Evolutionary conservation across 1,140 invertebrate species (phyloP).

Genomic region (Drosophila simulans): DNA sequence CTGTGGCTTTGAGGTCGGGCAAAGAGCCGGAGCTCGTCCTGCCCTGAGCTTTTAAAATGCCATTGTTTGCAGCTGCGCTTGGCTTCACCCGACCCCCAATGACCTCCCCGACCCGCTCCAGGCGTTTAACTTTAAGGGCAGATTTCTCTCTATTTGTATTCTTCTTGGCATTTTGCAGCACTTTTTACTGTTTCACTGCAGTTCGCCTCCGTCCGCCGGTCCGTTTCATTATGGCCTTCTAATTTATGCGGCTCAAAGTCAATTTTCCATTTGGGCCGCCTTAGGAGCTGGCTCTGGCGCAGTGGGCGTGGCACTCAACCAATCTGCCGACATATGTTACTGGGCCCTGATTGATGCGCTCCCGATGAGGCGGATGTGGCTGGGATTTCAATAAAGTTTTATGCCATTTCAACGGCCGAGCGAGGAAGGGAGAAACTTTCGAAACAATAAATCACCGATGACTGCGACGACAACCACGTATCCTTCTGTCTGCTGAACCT

Average conservation of each 20-base stretch:
- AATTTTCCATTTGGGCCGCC: conserved; percentile 38
- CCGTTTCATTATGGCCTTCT: conserved; percentile 27
- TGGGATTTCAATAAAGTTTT: conserved; percentile 70
- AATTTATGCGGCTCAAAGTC: conserved; percentile 48
- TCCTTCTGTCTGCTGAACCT: conserved; percentile 44
- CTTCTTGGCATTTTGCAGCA: not conserved
- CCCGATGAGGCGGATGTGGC: conserved; percentile 44
- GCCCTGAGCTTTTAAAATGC: conserved; percentile 74
- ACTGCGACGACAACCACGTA: conserved; percentile 57
- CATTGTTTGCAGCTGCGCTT: conserved; percentile 79
- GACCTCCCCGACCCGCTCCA: conserved; percentile 44
- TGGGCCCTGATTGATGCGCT: conserved; percentile 38
- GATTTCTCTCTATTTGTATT: conserved; percentile 11
- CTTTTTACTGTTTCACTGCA: conserved; percentile 25
- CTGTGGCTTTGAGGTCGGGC: conserved; percentile 30
- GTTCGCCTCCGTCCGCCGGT: conserved; percentile 5
- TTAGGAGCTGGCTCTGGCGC: conserved; percentile 34
- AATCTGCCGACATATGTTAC: conserved; percentile 52
- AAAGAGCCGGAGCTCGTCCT: conserved; percentile 24
- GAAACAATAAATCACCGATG: conserved; percentile 74
- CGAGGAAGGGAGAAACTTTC: conserved; percentile 43
- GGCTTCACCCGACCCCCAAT: conserved; percentile 49
- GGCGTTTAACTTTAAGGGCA: conserved; percentile 42
- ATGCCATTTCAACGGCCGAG: conserved; percentile 49
- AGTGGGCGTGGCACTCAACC: conserved; percentile 56